These are phyloP conservation scores for Amphiura filiformis DNA, from an alignment of 35 echinoderm and acorn worm genomes.

Conservation along the genomic window DNA sequence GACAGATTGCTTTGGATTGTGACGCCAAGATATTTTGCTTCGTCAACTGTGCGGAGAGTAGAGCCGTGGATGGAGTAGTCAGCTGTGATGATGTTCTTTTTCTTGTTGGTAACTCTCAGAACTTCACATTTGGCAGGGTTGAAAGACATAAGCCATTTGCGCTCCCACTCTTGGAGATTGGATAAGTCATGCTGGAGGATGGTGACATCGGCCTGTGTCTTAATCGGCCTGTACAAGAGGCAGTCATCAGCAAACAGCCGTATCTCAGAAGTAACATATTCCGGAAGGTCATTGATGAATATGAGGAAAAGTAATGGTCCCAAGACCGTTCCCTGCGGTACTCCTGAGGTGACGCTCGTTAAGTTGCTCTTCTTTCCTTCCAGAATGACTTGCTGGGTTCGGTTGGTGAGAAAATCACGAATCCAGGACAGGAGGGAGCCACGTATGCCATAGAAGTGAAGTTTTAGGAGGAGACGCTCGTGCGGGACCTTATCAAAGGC, in stretches of 20 bases:
- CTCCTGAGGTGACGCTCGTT: neutral
- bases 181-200: neutral
- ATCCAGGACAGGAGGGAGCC: too few species aligned
- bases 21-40: conserved; percentile 36
- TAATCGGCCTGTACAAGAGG: conserved; percentile 40
- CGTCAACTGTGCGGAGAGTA: conserved; percentile 16
- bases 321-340: neutral
- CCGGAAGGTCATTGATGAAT: neutral
- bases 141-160: conserved; percentile 2
- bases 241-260: conserved; percentile 57
- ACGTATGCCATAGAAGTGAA: too few species aligned
- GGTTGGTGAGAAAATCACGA: conserved; percentile 17
- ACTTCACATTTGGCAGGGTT: too few species aligned
- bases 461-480: too few species aligned
- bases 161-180: conserved; percentile 33
- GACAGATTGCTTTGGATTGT: conserved; percentile 11
- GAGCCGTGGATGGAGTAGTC: conserved; percentile 32
- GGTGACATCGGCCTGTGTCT: neutral
- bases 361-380: neutral
- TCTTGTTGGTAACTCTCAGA: too few species aligned
- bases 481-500: too few species aligned
- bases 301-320: too few species aligned
- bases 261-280: conserved; percentile 9
- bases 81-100: conserved; percentile 21
- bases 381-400: conserved; percentile 39